A percentile compares a stretch with the other conserved stretches of the same genome.
Conservation (phyloP, 2,888 invertebrate genomes). For the Helicoverpa assulta region DNA sequence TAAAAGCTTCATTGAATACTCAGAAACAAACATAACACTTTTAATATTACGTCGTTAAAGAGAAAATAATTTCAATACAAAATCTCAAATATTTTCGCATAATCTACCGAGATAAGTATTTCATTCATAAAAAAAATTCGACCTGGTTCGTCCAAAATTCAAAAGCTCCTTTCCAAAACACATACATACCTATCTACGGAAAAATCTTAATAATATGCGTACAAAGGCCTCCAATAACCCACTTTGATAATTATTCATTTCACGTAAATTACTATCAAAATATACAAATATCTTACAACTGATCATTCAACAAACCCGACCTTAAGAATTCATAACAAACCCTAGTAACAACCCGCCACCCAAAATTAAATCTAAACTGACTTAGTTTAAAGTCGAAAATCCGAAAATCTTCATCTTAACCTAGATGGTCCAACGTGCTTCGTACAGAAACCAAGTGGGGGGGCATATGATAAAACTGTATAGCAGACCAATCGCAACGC, state of each 20-base stretch:
- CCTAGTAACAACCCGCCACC: slow-evolving; percentile 41
- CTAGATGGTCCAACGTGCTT: slow-evolving; percentile 77
- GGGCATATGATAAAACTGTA: slow-evolving; percentile 87
- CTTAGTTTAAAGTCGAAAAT: slow-evolving; percentile 73
- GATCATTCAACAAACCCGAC: slow-evolving; percentile 54
- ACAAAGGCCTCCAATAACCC: slow-evolving; percentile 35
- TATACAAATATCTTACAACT: slow-evolving; percentile 52
- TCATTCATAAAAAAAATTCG: slow-evolving; percentile 19
- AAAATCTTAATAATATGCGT: slow-evolving; percentile 39
- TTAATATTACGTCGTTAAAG: background rate
- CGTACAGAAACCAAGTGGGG: slow-evolving; percentile 77
- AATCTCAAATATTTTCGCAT: background rate
- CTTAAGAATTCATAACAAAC: slow-evolving; percentile 59
- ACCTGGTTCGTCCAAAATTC: slow-evolving; percentile 13
- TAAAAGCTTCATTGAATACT: background rate
- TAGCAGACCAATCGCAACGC: slow-evolving; percentile 74
- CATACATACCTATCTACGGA: slow-evolving; percentile 20
- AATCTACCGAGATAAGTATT: background rate
- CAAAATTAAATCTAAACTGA: slow-evolving; percentile 29
- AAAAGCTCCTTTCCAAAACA: slow-evolving; percentile 41
- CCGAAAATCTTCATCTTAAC: slow-evolving; percentile 79
- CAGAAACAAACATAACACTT: background rate
- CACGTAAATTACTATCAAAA: slow-evolving; percentile 51
- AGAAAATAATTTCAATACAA: background rate
- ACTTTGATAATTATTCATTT: slow-evolving; percentile 39